Evolutionary conservation across 1,140 invertebrate species (phyloP).

Genomic region (Pollicipes pollicipes): DNA sequence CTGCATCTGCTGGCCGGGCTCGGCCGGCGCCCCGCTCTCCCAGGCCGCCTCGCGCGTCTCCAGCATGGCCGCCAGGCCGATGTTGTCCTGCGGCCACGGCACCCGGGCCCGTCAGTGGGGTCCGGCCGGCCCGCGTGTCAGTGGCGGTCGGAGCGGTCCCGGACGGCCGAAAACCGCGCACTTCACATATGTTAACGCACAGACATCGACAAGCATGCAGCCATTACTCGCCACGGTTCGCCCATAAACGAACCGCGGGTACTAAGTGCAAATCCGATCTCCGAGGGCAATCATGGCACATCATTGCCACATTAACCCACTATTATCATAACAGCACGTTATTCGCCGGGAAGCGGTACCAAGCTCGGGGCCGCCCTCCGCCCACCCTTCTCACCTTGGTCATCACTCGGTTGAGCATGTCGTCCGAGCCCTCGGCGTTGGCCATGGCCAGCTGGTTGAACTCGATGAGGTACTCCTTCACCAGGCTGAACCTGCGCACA

Average conservation of each 20-base stretch:
- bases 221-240: too few relatives aligned
- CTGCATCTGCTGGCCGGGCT: constrained; percentile 55
- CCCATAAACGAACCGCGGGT: too few relatives aligned
- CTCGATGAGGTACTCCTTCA: constrained; percentile 88
- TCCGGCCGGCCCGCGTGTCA: too few relatives aligned
- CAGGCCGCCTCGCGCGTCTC: constrained; percentile 85
- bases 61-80: constrained; percentile 82
- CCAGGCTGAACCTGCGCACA: constrained; percentile 63
- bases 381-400: constrained; percentile 42
- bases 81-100: constrained; percentile 52
- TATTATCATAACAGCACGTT: too few relatives aligned
- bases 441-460: constrained; percentile 98
- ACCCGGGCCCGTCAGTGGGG: background rate
- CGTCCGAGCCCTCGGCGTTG: constrained; percentile 90
- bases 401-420: constrained; percentile 99
- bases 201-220: too few relatives aligned
- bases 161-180: too few relatives aligned
- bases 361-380: background rate
- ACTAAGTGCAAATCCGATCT: too few relatives aligned
- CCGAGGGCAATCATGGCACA: too few relatives aligned
- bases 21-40: constrained; percentile 44
- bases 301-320: too few relatives aligned
- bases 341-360: too few relatives aligned
- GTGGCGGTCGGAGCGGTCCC: too few relatives aligned
- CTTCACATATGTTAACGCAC: too few relatives aligned